Evolutionary conservation across 2,888 invertebrate genomes (phyloP), one percentile per base, ranked within the genome.

Genomic region (Apotomis betuletana): DNA sequence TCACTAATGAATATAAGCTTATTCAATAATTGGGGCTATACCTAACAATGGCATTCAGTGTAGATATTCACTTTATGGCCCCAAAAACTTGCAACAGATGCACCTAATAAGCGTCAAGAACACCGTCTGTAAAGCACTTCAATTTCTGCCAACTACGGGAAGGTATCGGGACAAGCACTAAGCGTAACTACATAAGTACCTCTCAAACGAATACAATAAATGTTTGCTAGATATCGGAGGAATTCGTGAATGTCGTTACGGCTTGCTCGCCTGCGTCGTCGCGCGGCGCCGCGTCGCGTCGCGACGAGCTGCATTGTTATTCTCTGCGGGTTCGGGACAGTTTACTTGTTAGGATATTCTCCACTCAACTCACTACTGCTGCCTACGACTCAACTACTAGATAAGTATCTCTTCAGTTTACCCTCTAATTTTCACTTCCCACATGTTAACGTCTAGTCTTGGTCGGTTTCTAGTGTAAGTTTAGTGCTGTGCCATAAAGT

Each of bases 381-480:
- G 61, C 81, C 83, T 83, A 85, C 81, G 81, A 80, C 79, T 80
- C 76, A 80, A 85, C 82, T 84, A 78, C 77, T 54, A 44, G 67
- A 68, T 77, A 84, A 86, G 81, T 84, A 81, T 83, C 79, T 72
- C 82, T 76, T 74, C 79, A 85, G 85, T 86, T 87, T 87, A 81
- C 83, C 83, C 86, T 85, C 83, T 85, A 87, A 87, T 87, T 89
- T 88, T 83, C 83, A 81, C 84, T 83, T 78, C 77, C 81, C 80
- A 81, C 82, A 83, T 84, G 80, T 82, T 84, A 83, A 80, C 80
- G 80, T 80, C 76, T 76, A 79, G 68, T 81, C 80, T 79, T 77
- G 68, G 58, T 65, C 62, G 63, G 63, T 62, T 62, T 41, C 71
- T n/a, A 63, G 72, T 67, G 46, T 52, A 72, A 63, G 63, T 72